Conservation (phyloP, 1,140 invertebrate genomes). For the Whitmania pigra region DNA sequence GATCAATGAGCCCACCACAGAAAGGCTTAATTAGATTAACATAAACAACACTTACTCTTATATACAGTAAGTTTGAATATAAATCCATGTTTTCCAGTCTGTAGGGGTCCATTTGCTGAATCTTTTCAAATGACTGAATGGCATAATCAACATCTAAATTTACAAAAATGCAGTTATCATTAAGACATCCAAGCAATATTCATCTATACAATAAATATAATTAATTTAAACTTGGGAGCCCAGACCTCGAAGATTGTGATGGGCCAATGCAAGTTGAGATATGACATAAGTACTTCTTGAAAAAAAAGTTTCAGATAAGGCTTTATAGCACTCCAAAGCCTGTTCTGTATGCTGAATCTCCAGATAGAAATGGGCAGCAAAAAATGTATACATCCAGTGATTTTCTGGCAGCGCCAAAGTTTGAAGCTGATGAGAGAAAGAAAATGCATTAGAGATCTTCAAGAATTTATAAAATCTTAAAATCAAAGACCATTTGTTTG, state of each 20-base stretch:
- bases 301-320: constrained; percentile 65
- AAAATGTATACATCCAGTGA: constrained; percentile 91
- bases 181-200: background rate
- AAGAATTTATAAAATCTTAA: too few species aligned
- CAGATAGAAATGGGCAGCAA: constrained; percentile 74
- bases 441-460: too few species aligned
- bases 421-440: constrained; percentile 10
- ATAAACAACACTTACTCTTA: constrained; percentile 48
- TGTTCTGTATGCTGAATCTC: constrained; percentile 81
- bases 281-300: constrained; percentile 74
- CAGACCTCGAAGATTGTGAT: constrained; percentile 77
- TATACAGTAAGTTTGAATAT: constrained; percentile 89
- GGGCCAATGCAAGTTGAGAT: constrained; percentile 77
- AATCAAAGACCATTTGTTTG: constrained; percentile 47
- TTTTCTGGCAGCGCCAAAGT: constrained; percentile 47
- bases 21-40: background rate
- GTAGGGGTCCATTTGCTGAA: constrained; percentile 76
- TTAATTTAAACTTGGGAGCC: constrained; percentile 19
- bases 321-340: constrained; percentile 66
- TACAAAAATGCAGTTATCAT: constrained; percentile 10
- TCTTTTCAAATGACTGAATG: constrained; percentile 64
- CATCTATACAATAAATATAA: too few species aligned
- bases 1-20: background rate
- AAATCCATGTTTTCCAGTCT: constrained; percentile 87
- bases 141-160: constrained; percentile 73